Base-by-base conservation (phyloP, 2,888 invertebrate genomes). In the Digitonthophagus gazella region DNA sequence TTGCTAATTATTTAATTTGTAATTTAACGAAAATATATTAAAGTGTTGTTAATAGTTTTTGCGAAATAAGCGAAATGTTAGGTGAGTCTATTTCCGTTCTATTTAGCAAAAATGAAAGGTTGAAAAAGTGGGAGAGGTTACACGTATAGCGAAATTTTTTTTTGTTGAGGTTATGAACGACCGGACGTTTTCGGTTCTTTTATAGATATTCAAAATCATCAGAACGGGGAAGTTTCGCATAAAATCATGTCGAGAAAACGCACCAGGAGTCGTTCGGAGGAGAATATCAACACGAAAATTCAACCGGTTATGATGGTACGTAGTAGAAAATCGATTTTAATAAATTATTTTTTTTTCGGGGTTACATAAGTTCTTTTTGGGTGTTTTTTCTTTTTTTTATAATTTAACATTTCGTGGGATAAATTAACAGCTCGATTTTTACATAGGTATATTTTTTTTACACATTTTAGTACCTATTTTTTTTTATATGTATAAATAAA, bases 181-280 rank as follows among this genome's bases (percentile, higher is more conserved):
- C n/a, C n/a, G n/a, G 28, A 8, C 28, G 11, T 44, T 11, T 44
- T 44, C 28, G 28, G 6, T 44, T 44, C 11, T 8, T 18, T 61
- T 18, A n/a, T 19, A 61, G 61, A 61, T 61, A 61, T 61, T 19
- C 61, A 61, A 20, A n/a, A n/a, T n/a, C 28, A 44, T 8, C 66
- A 70, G 63, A 66, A 56, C 55, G 66, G 28, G 55, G 67, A 70
- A 54, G n/a, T 57, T 15, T 63, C 58, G 61, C 58, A 58, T 14
- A 68, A 56, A 55, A 71, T 69, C 18, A 82, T 82, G 83, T 82
- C 82, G 44, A 78, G 83, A 71, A 83, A 83, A 78, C 77, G 83
- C 70, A 80, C 81, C 11, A 79, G 82, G 74, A 83, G 82, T 74
- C 78, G 80, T 67, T 82, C 82, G 6, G 82, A 82, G 74, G 81